Evolutionary conservation across 2,888 invertebrate genomes (phyloP).

Genomic region (Macrophya annulata): DNA sequence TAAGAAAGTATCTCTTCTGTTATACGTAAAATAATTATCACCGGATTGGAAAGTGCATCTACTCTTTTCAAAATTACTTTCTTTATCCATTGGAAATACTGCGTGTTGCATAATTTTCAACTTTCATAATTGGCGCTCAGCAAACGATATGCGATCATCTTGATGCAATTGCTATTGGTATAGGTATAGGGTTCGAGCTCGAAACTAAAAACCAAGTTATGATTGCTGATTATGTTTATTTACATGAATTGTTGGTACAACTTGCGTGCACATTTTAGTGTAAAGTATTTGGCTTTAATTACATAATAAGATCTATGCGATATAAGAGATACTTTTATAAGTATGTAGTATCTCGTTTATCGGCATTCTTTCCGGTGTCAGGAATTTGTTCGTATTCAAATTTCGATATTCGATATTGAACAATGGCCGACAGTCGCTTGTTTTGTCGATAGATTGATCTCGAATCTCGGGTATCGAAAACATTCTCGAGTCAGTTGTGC

Average conservation of each 20-base stretch:
- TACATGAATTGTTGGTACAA: not conserved
- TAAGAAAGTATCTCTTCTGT: not conserved
- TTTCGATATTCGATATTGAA: constrained; percentile 29
- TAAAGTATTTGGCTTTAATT: not conserved
- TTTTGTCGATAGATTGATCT: constrained; percentile 69
- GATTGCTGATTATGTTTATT: not conserved
- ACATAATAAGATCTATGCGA: too few species aligned
- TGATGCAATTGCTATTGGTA: not conserved
- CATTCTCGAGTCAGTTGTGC: constrained; percentile 69
- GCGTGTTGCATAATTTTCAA: not conserved
- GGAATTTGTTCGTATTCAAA: constrained; percentile 6
- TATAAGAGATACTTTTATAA: not conserved
- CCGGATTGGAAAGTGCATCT: not conserved
- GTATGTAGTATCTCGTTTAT: not conserved
- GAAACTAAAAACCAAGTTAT: not conserved
- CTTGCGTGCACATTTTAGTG: not conserved
- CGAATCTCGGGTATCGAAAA: constrained; percentile 62
- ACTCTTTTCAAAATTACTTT: not conserved
- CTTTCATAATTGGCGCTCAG: constrained; percentile 8
- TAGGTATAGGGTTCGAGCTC: not conserved
- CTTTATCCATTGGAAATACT: not conserved
- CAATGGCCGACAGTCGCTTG: constrained; percentile 62
- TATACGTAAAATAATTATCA: not conserved
- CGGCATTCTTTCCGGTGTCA: not conserved
- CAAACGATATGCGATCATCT: constrained; percentile 7